phyloP scores from a whole-genome alignment of 2,888 invertebrate species.

The Drosophila birchii region DNA sequence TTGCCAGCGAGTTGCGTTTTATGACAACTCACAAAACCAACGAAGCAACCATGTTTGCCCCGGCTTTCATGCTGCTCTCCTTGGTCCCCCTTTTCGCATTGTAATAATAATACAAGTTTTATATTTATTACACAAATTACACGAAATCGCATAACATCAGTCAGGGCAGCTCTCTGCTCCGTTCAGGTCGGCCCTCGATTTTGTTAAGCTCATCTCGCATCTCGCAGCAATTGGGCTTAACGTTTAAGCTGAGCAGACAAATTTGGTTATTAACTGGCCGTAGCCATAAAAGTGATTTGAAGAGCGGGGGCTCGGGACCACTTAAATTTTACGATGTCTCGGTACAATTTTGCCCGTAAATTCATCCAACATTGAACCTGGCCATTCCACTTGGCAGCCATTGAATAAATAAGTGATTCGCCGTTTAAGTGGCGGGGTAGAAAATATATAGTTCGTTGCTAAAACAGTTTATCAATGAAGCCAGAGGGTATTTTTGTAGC shows the following conservation, averaged over 20 bases:
- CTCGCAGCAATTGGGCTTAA: slow-evolving; percentile 31
- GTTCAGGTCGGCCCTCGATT: slow-evolving; percentile 13
- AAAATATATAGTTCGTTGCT: slow-evolving; percentile 6
- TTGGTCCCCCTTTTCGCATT: not conserved
- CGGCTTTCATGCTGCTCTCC: not conserved
- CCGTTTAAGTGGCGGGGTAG: slow-evolving; percentile 3
- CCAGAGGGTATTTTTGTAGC: not conserved
- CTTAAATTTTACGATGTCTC: slow-evolving; percentile 56
- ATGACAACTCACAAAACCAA: slow-evolving; percentile 22
- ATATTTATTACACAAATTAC: slow-evolving; percentile 47
- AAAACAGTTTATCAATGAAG: slow-evolving; percentile 11
- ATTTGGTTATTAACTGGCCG: slow-evolving; percentile 68
- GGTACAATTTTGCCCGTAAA: slow-evolving; percentile 57
- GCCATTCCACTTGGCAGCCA: slow-evolving; percentile 5
- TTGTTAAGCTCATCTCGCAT: slow-evolving; percentile 17
- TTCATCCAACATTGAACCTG: slow-evolving; percentile 24
- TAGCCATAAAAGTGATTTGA: slow-evolving; percentile 45
- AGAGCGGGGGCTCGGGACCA: slow-evolving; percentile 11
- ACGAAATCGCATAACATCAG: slow-evolving; percentile 33
- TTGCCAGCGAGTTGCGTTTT: slow-evolving; percentile 21
- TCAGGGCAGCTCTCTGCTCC: slow-evolving; percentile 16
- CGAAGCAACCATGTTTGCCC: slow-evolving; percentile 3
- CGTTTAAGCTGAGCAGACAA: slow-evolving; percentile 63
- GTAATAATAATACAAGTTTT: slow-evolving; percentile 40
- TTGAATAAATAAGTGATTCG: slow-evolving; percentile 34